phyloP scores from a whole-genome alignment of 2,797 vertebrate species.

The Argentina silus region DNA sequence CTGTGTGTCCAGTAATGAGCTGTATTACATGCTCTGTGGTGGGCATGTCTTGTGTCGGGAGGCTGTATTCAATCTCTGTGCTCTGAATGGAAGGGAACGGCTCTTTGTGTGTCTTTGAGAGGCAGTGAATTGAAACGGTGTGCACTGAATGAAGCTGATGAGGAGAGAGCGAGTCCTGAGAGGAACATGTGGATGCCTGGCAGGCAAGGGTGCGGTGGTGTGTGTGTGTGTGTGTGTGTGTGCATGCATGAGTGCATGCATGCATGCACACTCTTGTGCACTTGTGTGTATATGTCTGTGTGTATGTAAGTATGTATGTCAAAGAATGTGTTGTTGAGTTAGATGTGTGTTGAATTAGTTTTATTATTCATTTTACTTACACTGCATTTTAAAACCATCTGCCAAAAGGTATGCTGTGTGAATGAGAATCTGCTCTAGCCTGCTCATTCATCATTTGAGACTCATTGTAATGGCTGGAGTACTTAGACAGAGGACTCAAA shows the following conservation, averaged over 20 bases:
- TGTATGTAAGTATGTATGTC: constrained; percentile 28
- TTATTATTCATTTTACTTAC: constrained; percentile 58
- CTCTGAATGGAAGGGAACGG: constrained; percentile 60
- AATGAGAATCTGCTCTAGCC: constrained; percentile 66
- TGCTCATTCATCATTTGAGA: constrained; percentile 70
- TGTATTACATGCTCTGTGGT: constrained; percentile 78
- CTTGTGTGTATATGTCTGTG: constrained; percentile 43
- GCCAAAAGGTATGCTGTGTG: constrained; percentile 62
- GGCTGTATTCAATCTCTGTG: constrained; percentile 68
- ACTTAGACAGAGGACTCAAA: no score
- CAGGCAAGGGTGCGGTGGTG: constrained; percentile 56
- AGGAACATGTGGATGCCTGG: constrained; percentile 71
- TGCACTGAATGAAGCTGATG: constrained; percentile 76
- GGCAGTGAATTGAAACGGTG: constrained; percentile 73
- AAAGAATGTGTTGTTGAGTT: constrained; percentile 45
- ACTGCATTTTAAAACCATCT: constrained; percentile 50
- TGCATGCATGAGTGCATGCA: constrained; percentile 29
- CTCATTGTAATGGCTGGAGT: no score
- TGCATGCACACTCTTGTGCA: background rate
- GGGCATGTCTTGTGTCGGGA: constrained; percentile 69
- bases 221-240: constrained; percentile 22
- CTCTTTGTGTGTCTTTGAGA: constrained; percentile 75
- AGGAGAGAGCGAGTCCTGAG: constrained; percentile 67
- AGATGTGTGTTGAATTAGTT: constrained; percentile 43
- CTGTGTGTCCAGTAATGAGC: constrained; percentile 70